Evolutionary conservation across 2,888 invertebrate genomes (phyloP), one percentile per base, ranked within the genome.

Genomic region (Pristionchus mayeri): DNA sequence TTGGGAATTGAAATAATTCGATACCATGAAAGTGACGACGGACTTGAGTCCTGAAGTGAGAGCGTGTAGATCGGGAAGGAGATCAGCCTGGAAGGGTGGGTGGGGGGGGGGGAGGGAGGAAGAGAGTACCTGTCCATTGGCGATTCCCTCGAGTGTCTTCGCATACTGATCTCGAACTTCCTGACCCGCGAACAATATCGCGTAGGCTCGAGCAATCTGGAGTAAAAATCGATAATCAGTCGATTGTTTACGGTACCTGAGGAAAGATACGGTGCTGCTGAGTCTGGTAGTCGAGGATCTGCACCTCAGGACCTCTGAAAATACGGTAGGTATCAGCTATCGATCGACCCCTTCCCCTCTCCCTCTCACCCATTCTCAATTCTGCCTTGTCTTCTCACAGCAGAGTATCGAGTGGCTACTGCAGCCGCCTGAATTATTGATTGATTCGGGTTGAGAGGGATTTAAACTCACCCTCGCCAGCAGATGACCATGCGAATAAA

Each of bases 181-280:
- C n/a, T 85, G 85, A 6, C 93, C 93, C 50, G 93, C 95, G 88
- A 96, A 95, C 63, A 95, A 94, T 92, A 96, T 95, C 0, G 96
- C 96, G 93, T 96, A 96, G 57, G 95, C 95, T 0, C 96, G 94
- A 0, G 97, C 91, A 21, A 92, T 76, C 37, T 89, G 88, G 11
- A 21, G n/a, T 16, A 24, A 16, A 9, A 30, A 63, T 30, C 63
- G 30, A 63, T 63, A 30, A 54, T 54, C 4, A n/a, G 6, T n/a
- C 54, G 4, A 54, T 54, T 21, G 21, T 13, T 54, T 54, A 13
- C 54, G 7, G 97, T 82, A 97, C 95, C 90, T 95, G 95, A 0
- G 97, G 96, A 90, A 98, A 95, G 37, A 98, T 93, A 93, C 97
- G 97, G 93, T 97, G 95, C 93, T 98, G 98, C 92, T 98, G 98